Percentiles rank a stretch among this genome's conserved stretches.
phyloP scores from a whole-genome alignment of 2,888 invertebrate genomes.

The Mythimna impura region DNA sequence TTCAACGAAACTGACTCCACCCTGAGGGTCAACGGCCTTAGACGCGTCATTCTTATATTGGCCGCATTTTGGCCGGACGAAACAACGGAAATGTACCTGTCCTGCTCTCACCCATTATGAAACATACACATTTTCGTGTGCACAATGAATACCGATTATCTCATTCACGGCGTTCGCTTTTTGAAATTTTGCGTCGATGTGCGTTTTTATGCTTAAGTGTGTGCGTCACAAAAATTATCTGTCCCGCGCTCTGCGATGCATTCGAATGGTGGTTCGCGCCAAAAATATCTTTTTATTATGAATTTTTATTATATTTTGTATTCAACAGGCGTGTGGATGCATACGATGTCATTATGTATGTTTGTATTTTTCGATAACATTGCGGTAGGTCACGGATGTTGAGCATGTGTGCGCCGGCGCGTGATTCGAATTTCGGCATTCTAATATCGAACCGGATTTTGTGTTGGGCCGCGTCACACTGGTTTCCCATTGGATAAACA shows the following conservation, averaged over 20 bases:
- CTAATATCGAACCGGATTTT: constrained; percentile 80
- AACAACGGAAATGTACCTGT: constrained; percentile 79
- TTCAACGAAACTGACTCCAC: constrained; percentile 71
- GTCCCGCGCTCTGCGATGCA: constrained; percentile 78
- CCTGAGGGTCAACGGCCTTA: constrained; percentile 85
- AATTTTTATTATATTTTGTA: constrained; percentile 79
- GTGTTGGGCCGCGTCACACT: constrained; percentile 40
- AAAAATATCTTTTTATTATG: constrained; percentile 78
- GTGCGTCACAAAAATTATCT: constrained; percentile 86
- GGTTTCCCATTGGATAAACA: constrained; percentile 66
- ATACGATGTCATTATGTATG: constrained; percentile 66
- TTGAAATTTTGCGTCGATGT: constrained; percentile 82
- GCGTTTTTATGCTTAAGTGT: constrained; percentile 73
- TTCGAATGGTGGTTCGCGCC: constrained; percentile 78
- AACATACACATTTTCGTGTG: constrained; percentile 84
- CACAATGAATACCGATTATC: constrained; percentile 88
- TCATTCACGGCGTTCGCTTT: constrained; percentile 83
- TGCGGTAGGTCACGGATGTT: constrained; percentile 83
- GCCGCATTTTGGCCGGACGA: constrained; percentile 87
- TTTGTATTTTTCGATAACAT: constrained; percentile 76
- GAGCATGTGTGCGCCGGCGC: constrained; percentile 67
- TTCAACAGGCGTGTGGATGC: constrained; percentile 67
- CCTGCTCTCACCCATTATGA: constrained; percentile 75
- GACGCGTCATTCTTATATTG: constrained; percentile 89
- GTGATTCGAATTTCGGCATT: constrained; percentile 82